phyloP scores from a whole-genome alignment of 2,888 invertebrate genomes.

The Thyatira batis region DNA sequence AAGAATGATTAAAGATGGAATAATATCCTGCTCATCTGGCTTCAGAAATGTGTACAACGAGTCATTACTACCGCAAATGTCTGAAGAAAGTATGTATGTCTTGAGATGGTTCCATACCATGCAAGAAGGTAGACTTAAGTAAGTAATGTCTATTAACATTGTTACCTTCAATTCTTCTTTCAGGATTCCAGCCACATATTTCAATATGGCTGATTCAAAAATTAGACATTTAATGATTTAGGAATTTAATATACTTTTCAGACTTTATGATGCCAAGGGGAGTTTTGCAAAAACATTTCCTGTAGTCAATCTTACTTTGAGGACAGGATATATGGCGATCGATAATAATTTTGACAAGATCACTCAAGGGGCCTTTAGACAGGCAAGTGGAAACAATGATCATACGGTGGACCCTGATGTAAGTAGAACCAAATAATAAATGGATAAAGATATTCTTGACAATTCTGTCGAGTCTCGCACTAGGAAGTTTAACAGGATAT shows the following conservation, averaged over 20 bases:
- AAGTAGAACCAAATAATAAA: too few relatives aligned
- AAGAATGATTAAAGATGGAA: slow-evolving; percentile 29
- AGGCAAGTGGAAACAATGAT: slow-evolving; percentile 18
- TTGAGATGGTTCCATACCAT: slow-evolving; percentile 44
- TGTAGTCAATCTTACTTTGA: slow-evolving; percentile 37
- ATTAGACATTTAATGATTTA: too few relatives aligned
- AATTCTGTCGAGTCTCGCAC: background rate
- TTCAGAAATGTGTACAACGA: slow-evolving; percentile 40
- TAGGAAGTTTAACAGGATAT: too few relatives aligned
- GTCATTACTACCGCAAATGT: slow-evolving; percentile 25
- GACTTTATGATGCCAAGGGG: slow-evolving; percentile 39
- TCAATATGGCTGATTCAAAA: too few relatives aligned
- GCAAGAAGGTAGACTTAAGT: slow-evolving; percentile 42
- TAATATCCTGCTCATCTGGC: slow-evolving; percentile 23
- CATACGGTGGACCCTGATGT: slow-evolving; percentile 28
- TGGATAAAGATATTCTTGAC: too few relatives aligned
- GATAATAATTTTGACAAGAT: slow-evolving; percentile 33
- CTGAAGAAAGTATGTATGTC: slow-evolving; percentile 32
- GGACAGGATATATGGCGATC: slow-evolving; percentile 32
- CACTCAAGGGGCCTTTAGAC: slow-evolving; percentile 24
- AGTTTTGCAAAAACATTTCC: slow-evolving; percentile 30
- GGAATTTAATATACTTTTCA: too few relatives aligned
- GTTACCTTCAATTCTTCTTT: too few relatives aligned
- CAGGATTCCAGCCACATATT: too few relatives aligned
- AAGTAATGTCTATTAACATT: slow-evolving; percentile 10